Evolutionary conservation across 2,888 invertebrate genomes (phyloP).

Genomic region (Chesias legatella): DNA sequence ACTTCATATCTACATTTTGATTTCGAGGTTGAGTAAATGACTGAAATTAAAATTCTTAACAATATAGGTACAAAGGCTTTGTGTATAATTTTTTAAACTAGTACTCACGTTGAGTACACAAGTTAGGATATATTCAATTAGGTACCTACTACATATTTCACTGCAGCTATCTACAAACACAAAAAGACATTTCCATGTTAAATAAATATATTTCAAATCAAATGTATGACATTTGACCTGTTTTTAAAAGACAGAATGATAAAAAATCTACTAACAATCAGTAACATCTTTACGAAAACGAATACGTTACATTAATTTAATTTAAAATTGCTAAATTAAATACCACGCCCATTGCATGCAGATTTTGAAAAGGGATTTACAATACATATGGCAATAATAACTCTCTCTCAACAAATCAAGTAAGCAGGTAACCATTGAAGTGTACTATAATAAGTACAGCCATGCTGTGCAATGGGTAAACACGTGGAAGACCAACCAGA

Average conservation of each 20-base stretch:
- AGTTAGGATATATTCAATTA: conserved; percentile 46
- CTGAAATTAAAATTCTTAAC: conserved; percentile 71
- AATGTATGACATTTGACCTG: conserved; percentile 80
- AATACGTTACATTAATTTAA: conserved; percentile 73
- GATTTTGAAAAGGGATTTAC: conserved; percentile 33
- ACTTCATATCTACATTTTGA: conserved; percentile 75
- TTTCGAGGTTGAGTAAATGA: conserved; percentile 68
- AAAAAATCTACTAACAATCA: conserved; percentile 79
- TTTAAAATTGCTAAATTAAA: conserved; percentile 64
- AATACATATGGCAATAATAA: conserved; percentile 27
- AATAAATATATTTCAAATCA: conserved; percentile 80
- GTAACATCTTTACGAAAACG: conserved; percentile 76
- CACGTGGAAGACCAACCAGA: conserved; percentile 41
- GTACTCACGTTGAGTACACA: conserved; percentile 42
- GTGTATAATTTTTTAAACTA: conserved; percentile 52
- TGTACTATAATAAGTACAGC: conserved; percentile 24
- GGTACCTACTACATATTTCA: conserved; percentile 57
- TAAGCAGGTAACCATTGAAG: conserved; percentile 10
- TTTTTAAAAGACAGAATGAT: conserved; percentile 72
- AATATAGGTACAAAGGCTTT: conserved; percentile 62
- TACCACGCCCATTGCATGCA: conserved; percentile 59
- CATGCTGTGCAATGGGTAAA: conserved; percentile 55
- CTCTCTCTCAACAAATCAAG: conserved; percentile 20
- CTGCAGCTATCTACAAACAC: conserved; percentile 78
- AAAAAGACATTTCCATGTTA: conserved; percentile 77